These are phyloP conservation scores for Drosophila repletoides DNA, from an alignment of 1,140 invertebrate genomes.

Conservation along the genomic window DNA sequence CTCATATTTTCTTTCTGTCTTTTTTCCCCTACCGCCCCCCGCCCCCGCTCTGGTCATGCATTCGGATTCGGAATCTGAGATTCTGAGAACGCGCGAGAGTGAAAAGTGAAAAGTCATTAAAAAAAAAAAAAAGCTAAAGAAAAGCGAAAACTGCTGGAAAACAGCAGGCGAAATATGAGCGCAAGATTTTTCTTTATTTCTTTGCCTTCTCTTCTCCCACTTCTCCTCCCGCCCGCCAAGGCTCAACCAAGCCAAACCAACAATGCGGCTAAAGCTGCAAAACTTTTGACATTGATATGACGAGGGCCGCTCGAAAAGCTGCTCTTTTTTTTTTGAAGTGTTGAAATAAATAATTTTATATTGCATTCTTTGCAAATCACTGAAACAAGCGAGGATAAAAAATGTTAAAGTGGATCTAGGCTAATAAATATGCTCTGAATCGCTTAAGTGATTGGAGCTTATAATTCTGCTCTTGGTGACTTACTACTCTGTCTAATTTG, in stretches of 20 bases:
- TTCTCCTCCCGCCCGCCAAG: too few relatives aligned
- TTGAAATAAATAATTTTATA: slow-evolving; percentile 12
- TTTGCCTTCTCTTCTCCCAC: too few relatives aligned
- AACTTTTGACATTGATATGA: slow-evolving; percentile 45
- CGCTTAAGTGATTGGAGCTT: too few relatives aligned
- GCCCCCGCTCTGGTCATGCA: slow-evolving; percentile 48
- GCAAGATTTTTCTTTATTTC: slow-evolving; percentile 51
- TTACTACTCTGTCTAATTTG: too few relatives aligned
- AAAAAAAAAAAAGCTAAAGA: slow-evolving; percentile 63
- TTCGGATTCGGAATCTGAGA: slow-evolving; percentile 26
- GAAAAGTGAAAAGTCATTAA: slow-evolving; percentile 75
- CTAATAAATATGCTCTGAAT: too few relatives aligned
- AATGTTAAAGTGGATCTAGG: too few relatives aligned
- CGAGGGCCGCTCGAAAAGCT: slow-evolving; percentile 11
- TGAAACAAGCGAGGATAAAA: too few relatives aligned
- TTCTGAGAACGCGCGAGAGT: slow-evolving; percentile 55
- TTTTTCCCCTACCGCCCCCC: neutral
- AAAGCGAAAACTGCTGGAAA: slow-evolving; percentile 71
- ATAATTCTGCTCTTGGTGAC: too few relatives aligned
- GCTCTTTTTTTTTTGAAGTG: slow-evolving; percentile 2
- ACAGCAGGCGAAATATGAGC: slow-evolving; percentile 65
- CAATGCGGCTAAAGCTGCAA: slow-evolving; percentile 4
- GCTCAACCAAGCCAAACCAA: neutral
- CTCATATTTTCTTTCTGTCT: neutral
- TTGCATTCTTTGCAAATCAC: too few relatives aligned